These are phyloP conservation scores for Oppia nitens DNA, from an alignment of 1,140 invertebrate genomes.

Conservation along the genomic window DNA sequence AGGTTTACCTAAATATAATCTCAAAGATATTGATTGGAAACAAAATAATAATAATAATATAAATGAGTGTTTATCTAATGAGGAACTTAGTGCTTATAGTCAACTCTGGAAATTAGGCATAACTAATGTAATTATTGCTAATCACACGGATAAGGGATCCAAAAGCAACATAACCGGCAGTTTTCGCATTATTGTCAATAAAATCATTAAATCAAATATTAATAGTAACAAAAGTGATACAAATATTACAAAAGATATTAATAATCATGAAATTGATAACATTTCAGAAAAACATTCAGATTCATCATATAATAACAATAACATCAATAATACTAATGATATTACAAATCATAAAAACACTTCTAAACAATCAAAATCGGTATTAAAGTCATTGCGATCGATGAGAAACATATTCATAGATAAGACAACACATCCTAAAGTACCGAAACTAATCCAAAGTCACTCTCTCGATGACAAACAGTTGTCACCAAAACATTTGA, in stretches of 20 bases:
- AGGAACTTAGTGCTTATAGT: slow-evolving; percentile 30
- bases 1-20: slow-evolving; percentile 26
- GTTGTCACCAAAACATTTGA: too few relatives aligned
- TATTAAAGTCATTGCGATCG: background rate
- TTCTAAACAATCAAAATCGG: background rate
- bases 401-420: background rate
- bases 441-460: background rate
- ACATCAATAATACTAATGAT: background rate
- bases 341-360: background rate
- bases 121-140: slow-evolving; percentile 32
- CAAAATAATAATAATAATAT: background rate
- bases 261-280: background rate
- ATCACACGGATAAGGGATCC: slow-evolving; percentile 31
- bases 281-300: background rate
- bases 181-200: slow-evolving; percentile 30
- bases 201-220: background rate
- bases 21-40: slow-evolving; percentile 16
- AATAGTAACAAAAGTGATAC: too few relatives aligned
- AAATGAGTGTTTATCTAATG: slow-evolving; percentile 13
- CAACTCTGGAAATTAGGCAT: slow-evolving; percentile 37
- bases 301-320: background rate
- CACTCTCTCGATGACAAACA: background rate
- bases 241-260: background rate
- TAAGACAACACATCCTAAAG: background rate
- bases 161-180: slow-evolving; percentile 38